A percentile compares a stretch with the other conserved stretches of the same genome.
Evolutionary conservation across 2,113 vertebrate species (phyloP).

Genomic region (Takifugu flavidus): DNA sequence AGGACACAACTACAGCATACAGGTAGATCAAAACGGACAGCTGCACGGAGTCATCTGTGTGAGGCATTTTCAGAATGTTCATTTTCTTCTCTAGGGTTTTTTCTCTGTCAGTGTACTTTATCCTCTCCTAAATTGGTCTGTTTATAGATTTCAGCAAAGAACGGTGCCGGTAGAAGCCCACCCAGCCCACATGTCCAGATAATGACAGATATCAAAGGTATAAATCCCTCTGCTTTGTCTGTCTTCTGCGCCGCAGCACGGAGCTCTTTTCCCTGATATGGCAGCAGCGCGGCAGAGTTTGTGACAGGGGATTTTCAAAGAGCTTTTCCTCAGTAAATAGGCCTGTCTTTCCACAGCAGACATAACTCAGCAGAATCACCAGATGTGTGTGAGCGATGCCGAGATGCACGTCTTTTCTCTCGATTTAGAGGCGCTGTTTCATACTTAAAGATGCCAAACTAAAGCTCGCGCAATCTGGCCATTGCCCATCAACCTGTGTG

Average conservation of each 20-base stretch:
- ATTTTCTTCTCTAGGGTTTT: neutral
- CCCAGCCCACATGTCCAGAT: conserved; percentile 86
- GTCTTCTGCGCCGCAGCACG: neutral
- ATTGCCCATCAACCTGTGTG: conserved; percentile 6
- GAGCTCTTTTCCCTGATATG: conserved; percentile 3
- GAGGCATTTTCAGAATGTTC: neutral
- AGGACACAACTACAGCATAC: conserved; percentile 89
- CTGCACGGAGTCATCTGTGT: neutral
- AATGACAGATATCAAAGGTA: conserved; percentile 94
- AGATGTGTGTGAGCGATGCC: conserved; percentile 5
- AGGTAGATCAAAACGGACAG: conserved; percentile 60
- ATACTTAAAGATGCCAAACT: neutral
- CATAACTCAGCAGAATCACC: conserved; percentile 3
- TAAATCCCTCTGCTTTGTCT: conserved; percentile 1
- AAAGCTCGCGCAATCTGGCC: neutral
- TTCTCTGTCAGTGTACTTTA: neutral
- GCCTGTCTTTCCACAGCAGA: conserved; percentile 12
- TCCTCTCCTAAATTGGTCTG: conserved; percentile 11
- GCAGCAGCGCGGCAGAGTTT: conserved; percentile 22
- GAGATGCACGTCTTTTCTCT: conserved; percentile 2
- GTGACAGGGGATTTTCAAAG: conserved; percentile 7
- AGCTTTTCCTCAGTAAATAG: neutral
- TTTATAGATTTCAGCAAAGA: conserved; percentile 87
- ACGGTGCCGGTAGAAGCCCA: conserved; percentile 88
- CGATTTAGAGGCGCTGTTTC: conserved; percentile 4